phyloP scores from a whole-genome alignment of 2,797 vertebrate genomes.

The Cercopithecus hamlyni region DNA sequence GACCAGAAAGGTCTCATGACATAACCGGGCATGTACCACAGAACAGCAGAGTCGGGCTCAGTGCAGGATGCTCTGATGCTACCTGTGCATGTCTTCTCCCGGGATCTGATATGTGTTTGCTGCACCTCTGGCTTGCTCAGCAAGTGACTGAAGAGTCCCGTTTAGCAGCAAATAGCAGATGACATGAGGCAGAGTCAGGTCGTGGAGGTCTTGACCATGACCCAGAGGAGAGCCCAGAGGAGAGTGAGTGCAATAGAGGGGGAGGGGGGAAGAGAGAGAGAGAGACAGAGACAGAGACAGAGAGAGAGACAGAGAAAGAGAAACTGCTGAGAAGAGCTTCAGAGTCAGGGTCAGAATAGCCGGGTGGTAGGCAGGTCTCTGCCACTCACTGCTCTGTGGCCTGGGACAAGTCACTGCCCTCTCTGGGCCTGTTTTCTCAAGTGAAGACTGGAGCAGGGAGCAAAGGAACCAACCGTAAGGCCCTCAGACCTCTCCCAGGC shows the following conservation, averaged over 20 bases:
- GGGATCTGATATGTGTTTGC: neutral
- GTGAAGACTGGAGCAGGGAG: neutral
- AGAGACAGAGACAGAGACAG: neutral
- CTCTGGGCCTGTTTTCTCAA: neutral
- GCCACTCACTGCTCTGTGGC: neutral
- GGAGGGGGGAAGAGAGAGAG: too few species aligned
- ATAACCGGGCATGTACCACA: fast-evolving
- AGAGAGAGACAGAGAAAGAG: neutral
- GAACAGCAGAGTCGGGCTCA: neutral
- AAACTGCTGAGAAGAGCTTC: neutral
- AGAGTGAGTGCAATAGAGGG: neutral
- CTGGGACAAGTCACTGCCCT: neutral
- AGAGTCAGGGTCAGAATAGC: neutral
- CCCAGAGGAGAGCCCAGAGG: neutral
- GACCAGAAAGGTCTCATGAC: neutral
- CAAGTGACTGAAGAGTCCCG: neutral
- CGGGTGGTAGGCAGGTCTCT: neutral
- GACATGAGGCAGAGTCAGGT: neutral
- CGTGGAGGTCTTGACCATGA: neutral
- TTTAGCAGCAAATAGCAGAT: neutral
- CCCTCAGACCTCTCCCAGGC: neutral
- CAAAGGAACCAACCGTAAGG: neutral
- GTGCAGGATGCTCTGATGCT: fast-evolving
- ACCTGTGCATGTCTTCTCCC: fast-evolving
- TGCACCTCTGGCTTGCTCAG: neutral